Base-by-base conservation (phyloP, 2,113 vertebrate species). In the Genyomyrus donnyi region DNA sequence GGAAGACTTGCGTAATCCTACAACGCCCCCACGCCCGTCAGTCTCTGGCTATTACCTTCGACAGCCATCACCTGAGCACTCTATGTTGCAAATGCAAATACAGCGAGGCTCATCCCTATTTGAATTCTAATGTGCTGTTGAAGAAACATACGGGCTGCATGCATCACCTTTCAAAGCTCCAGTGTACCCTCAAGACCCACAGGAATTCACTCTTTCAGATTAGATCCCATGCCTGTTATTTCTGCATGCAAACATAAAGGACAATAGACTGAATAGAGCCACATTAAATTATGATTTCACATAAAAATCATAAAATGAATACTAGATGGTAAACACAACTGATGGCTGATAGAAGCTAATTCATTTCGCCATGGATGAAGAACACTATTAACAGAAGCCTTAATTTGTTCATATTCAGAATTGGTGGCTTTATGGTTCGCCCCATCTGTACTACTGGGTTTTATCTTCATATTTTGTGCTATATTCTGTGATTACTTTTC, bases 11-110 rank as follows among this genome's bases (percentile, higher is more conserved):
- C 88, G 90, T 93, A 92, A 89, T 92, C 92, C 92, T 92, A 91
- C 91, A 90, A 91, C 88, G 89, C 89, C 92, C 91, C 91, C 92
- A 94, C 92, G 94, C 94, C 94, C 92, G 94, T 96, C 95, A 95
- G 95, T 96, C 95, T 95, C 93, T 91, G 91, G 87, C 93, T 95
- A 96, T 96, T 96, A 96, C 94, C 94, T 94, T 93, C 94, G 95
- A 95, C 95, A 95, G 94, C 94, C 94, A 91, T 95, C 95, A 95
- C 92, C 93, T 93, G 89, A 93, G 93, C 93, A 95, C 93, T 93
- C 94, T 92, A 93, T 94, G 93, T 93, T 94, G 94, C 93, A 94
- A 94, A 95, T 95, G 94, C 95, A 95, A 95, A 96, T 95, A 91
- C 90, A 90, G 91, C 91, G 91, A 91, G 92, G 94, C 66, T 92